These are phyloP conservation scores for Aselliscus stoliczkanus DNA, from an alignment of 2,797 vertebrate genomes.

Conservation along the genomic window DNA sequence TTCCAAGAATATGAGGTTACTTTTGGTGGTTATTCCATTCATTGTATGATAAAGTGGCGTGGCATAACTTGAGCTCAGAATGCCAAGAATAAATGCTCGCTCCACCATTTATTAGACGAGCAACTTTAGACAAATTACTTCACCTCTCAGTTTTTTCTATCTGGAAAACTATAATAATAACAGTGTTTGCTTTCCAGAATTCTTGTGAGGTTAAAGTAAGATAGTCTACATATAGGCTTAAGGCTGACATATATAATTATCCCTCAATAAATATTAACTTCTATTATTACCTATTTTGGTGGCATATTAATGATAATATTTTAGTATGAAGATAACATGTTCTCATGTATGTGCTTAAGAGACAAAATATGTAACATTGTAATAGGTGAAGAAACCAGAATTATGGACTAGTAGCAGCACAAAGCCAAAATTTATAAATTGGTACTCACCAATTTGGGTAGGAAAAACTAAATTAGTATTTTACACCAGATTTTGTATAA, in stretches of 20 bases:
- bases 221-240: not conserved
- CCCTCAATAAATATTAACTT: not conserved
- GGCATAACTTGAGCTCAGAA: not conserved
- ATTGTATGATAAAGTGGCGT: not conserved
- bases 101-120: not conserved
- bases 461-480: not conserved
- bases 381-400: not conserved
- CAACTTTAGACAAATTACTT: not conserved
- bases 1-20: not conserved
- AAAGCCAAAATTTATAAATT: not conserved
- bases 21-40: not conserved
- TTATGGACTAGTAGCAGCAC: not conserved
- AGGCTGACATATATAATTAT: not conserved
- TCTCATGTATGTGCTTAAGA: not conserved
- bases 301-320: not conserved
- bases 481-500: not conserved
- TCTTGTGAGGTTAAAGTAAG: not conserved
- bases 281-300: not conserved
- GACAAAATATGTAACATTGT: not conserved
- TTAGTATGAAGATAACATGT: not conserved
- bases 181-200: not conserved
- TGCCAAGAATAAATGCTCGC: not conserved
- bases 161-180: not conserved
- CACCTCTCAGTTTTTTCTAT: not conserved
- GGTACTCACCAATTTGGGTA: not conserved